Percentiles rank a stretch among this genome's conserved stretches.
Conservation (phyloP, 1,140 invertebrate species). For the Schlechtendalia chinensis region DNA sequence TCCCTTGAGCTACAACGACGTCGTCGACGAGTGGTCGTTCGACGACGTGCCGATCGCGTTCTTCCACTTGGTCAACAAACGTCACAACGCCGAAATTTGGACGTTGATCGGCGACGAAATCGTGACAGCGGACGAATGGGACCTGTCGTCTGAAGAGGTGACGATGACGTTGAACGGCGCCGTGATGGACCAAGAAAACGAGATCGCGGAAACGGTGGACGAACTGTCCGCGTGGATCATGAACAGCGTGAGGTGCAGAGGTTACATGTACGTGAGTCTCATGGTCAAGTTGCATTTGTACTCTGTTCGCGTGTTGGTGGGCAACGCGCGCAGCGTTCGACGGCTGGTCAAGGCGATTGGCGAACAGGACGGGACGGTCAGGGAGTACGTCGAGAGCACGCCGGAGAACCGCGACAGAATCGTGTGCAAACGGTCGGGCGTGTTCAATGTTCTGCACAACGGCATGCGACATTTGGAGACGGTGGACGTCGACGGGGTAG, state of each 20-base stretch:
- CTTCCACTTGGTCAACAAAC: neutral
- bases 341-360: neutral
- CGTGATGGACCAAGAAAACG: too few relatives aligned
- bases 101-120: neutral
- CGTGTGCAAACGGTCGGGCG: too few relatives aligned
- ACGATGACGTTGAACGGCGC: neutral
- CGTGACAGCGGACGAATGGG: neutral
- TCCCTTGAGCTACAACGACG: too few relatives aligned
- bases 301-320: neutral
- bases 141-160: neutral
- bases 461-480: neutral
- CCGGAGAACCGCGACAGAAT: neutral
- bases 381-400: neutral
- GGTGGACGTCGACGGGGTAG: neutral
- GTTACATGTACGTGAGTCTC: neutral
- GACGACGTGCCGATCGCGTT: neutral
- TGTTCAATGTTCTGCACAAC: neutral
- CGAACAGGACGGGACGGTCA: neutral
- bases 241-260: neutral
- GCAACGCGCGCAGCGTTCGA: neutral
- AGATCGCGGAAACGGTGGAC: neutral
- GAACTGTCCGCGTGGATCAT: too few relatives aligned
- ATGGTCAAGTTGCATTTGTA: neutral
- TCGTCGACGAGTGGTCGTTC: too few relatives aligned
- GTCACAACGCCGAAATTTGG: neutral